Evolutionary conservation across 2,113 vertebrate genomes (phyloP), one percentile per base, ranked within the genome.

Genomic region (Rhabdornis inornatus): DNA sequence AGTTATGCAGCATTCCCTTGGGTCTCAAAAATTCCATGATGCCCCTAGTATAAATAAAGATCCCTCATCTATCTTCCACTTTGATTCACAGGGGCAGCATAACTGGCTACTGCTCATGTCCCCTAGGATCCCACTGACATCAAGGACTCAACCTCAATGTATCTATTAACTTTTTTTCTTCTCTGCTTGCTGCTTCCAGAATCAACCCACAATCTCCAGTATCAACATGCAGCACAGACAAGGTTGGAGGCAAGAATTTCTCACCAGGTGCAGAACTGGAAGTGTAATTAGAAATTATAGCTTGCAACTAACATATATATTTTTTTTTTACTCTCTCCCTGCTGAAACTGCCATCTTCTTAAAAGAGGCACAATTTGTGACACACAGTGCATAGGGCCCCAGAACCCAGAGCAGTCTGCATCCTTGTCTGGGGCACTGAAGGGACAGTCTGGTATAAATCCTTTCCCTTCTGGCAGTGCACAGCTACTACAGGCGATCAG

Each of bases 51-150:
- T 61, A 93, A 95, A 94, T 90, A 97, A 79, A 87, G 33, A 83
- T 49, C 81, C 75, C 52, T 89, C 77, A 91, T 95, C 74, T 71
- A 30, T 92, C 86, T 90, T 89, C 85, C 61, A 42, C 56, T 87
- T 91, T 31, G 69, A 71, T 84, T 93, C 90, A 89, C 52, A 56
- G 88, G 86, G 83, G 69, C 76, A 94, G 52, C 64, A 3, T 23
- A 69, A 70, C 79, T 49, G 91, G 82, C 94, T 79, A 35, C 50
- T 92, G 94, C 83, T 92, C 44, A 4, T 0, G 45, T 95, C 90
- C 94, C 96, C 88, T 15, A 87, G 95, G 92, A 94, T 61, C 94
- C 63, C 47, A 60, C 60, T 83, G 90, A 93, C 90, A 96, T 90
- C 90, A 92, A 94, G 88, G 94, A 96, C 79, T 86, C 2, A 28